These are phyloP conservation scores for Mirounga angustirostris DNA, from an alignment of 2,113 vertebrate genomes.

Conservation along the genomic window DNA sequence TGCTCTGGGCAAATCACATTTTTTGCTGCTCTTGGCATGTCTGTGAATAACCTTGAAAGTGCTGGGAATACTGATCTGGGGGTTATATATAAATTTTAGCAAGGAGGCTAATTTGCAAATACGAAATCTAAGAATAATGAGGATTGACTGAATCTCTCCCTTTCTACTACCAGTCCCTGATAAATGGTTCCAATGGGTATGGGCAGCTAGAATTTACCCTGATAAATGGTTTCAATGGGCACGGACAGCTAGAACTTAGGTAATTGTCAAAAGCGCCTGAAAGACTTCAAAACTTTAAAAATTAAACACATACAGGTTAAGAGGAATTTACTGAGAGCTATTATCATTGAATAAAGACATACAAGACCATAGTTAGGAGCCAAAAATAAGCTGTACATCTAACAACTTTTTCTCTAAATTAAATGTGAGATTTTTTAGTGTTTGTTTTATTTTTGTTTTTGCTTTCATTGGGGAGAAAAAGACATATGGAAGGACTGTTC, in stretches of 20 bases:
- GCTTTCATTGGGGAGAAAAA: not conserved
- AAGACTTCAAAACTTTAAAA: not conserved
- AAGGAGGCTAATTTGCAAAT: not conserved
- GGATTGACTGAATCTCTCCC: not conserved
- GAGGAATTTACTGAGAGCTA: not conserved
- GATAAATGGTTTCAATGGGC: not conserved
- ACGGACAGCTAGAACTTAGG: not conserved
- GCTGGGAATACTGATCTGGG: not conserved
- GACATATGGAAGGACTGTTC: not conserved
- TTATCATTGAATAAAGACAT: not conserved
- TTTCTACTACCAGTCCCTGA: not conserved
- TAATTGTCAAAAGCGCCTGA: not conserved
- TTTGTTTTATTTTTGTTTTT: not conserved
- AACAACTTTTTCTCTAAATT: not conserved
- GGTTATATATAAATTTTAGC: not conserved
- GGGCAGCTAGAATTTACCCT: no score
- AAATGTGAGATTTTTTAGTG: not conserved
- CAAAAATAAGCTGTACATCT: not conserved
- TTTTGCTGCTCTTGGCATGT: not conserved
- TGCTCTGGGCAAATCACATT: not conserved
- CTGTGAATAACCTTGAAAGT: not conserved
- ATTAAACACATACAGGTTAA: not conserved
- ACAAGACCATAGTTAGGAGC: not conserved
- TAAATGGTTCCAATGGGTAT: no score
- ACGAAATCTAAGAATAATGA: not conserved